A percentile compares a stretch with the other conserved stretches of the same genome.
phyloP scores from a whole-genome alignment of 2,113 vertebrate genomes.

The Heterochromis multidens region DNA sequence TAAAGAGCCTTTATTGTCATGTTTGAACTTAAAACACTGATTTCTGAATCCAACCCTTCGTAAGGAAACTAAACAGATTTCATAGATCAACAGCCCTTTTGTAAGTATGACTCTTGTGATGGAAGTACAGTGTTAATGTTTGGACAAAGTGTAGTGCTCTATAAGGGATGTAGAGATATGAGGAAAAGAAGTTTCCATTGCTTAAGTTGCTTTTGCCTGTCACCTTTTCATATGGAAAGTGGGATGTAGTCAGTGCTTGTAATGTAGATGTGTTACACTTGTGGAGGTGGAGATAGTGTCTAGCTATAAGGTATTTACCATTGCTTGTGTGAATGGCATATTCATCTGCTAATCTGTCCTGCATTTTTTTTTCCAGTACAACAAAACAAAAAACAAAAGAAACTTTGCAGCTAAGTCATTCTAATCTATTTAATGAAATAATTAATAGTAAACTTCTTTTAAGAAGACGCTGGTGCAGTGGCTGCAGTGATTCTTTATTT shows the following conservation, averaged over 20 bases:
- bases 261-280: not conserved
- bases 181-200: no score
- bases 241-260: not conserved
- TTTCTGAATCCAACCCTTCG: no score
- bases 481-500: not conserved
- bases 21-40: no score
- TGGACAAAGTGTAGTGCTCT: not conserved
- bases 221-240: not conserved
- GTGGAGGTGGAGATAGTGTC: not conserved
- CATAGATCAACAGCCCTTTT: no score
- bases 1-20: no score
- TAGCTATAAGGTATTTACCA: not conserved
- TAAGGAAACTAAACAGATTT: no score
- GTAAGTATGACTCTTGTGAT: no score
- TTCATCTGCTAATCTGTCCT: not conserved
- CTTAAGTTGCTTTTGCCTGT: not conserved
- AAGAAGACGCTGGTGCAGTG: not conserved
- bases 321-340: not conserved
- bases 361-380: not conserved
- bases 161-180: no score
- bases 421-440: not conserved
- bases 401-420: not conserved
- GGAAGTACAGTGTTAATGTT: not conserved
- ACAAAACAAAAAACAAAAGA: not conserved
- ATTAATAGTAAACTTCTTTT: not conserved